These are phyloP conservation scores for Reticulitermes lucifugus DNA, from an alignment of 2,888 invertebrate species.

Conservation along the genomic window DNA sequence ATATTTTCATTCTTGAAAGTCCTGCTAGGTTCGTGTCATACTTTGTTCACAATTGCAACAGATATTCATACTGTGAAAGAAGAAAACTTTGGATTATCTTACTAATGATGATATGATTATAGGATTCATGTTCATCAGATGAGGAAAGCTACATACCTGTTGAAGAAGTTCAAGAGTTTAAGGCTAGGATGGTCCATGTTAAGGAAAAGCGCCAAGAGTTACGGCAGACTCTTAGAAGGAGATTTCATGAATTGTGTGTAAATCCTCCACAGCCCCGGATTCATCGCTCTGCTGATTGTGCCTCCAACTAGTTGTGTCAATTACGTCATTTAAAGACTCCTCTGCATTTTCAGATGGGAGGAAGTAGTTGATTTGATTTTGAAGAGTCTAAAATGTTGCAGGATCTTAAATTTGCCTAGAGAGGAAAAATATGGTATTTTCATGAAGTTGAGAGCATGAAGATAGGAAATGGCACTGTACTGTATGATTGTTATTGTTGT, in stretches of 20 bases:
- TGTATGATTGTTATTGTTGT: background rate
- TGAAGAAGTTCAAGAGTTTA: slow-evolving; percentile 89
- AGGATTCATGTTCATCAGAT: slow-evolving; percentile 85
- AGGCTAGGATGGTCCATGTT: slow-evolving; percentile 81
- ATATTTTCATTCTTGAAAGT: too few species aligned
- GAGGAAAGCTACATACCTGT: slow-evolving; percentile 82
- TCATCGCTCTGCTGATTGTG: slow-evolving; percentile 46
- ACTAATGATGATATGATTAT: slow-evolving; percentile 54
- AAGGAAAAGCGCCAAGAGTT: slow-evolving; percentile 84
- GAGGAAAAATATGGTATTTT: background rate
- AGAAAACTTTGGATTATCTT: too few species aligned
- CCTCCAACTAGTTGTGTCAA: slow-evolving; percentile 34
- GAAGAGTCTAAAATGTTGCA: slow-evolving; percentile 2
- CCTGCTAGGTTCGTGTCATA: too few species aligned
- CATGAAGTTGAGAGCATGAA: background rate
- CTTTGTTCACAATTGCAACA: too few species aligned
- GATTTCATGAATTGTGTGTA: slow-evolving; percentile 82
- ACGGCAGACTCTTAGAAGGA: slow-evolving; percentile 82
- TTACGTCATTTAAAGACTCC: background rate
- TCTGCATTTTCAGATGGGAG: background rate
- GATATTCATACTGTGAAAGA: too few species aligned
- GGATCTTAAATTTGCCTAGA: slow-evolving; percentile 13
- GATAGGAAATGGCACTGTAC: background rate
- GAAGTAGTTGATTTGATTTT: slow-evolving; percentile 5
- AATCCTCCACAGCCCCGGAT: slow-evolving; percentile 38